These are phyloP conservation scores for Falcaria lacertinaria DNA, from an alignment of 2,888 invertebrate genomes.

Conservation along the genomic window DNA sequence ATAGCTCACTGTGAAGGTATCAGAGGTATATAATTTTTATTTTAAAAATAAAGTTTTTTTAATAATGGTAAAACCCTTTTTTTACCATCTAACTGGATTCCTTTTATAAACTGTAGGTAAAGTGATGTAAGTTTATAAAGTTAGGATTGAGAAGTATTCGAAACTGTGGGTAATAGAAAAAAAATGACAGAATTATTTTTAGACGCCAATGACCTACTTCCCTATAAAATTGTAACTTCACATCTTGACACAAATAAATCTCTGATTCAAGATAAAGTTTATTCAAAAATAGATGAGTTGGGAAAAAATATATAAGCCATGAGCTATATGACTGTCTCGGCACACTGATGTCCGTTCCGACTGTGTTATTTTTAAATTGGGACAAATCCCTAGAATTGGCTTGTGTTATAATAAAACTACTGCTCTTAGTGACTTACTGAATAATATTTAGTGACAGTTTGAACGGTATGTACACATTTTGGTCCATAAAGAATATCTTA, in stretches of 20 bases:
- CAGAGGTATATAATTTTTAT: too few relatives aligned
- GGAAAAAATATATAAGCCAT: conserved; percentile 30
- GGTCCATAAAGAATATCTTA: conserved; percentile 13
- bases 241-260: not conserved
- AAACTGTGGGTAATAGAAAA: too few relatives aligned
- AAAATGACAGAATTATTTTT: not conserved
- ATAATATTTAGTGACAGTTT: conserved; percentile 13
- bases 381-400: conserved; percentile 47
- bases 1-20: conserved; percentile 21
- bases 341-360: conserved; percentile 31
- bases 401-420: conserved; percentile 26
- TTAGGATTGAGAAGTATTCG: too few relatives aligned
- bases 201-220: conserved; percentile 6
- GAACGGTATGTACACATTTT: conserved; percentile 15
- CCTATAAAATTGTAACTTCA: not conserved
- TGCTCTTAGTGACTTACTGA: conserved; percentile 12
- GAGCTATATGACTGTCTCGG: conserved; percentile 44
- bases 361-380: conserved; percentile 64
- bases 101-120: too few relatives aligned
- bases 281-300: conserved; percentile 52
- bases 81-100: too few relatives aligned
- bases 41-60: too few relatives aligned
- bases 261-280: conserved; percentile 11
- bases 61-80: too few relatives aligned
- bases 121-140: too few relatives aligned